Conservation (phyloP, 2,888 invertebrate species). For the Synanthedon andrenaeformis region DNA sequence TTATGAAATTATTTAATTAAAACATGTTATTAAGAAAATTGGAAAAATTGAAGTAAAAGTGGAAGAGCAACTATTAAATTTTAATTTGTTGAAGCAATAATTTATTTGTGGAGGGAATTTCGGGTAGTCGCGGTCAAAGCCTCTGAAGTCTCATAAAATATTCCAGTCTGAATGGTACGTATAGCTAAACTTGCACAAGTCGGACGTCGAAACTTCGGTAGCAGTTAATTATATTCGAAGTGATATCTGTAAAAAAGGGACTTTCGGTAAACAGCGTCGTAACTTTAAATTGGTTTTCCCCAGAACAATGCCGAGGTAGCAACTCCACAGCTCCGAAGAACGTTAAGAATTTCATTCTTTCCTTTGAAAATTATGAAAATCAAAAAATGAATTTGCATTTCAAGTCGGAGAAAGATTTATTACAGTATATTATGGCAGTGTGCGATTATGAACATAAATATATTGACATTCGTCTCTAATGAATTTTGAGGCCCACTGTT, state of each 20-base stretch:
- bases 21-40: no score
- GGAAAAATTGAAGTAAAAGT: no score
- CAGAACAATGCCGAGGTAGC: conserved; percentile 9
- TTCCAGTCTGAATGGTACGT: conserved; percentile 3
- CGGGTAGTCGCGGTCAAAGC: background rate
- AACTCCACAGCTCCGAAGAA: conserved; percentile 17
- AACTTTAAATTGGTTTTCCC: conserved; percentile 44
- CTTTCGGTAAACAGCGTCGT: conserved; percentile 39
- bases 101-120: background rate
- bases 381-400: conserved; percentile 8
- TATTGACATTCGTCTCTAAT: conserved; percentile 4
- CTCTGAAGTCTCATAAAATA: background rate
- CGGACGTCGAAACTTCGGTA: conserved; percentile 19
- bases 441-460: conserved; percentile 3
- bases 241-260: conserved; percentile 36
- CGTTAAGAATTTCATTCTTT: conserved; percentile 26
- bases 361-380: conserved; percentile 19
- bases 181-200: conserved; percentile 14
- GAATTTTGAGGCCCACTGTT: background rate
- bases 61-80: no score
- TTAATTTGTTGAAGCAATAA: no score
- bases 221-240: conserved; percentile 37
- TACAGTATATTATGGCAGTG: conserved; percentile 7
- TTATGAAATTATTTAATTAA: no score
- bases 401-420: conserved; percentile 8